These are phyloP conservation scores for Unio delphinus DNA, from an alignment of 2,888 invertebrate genomes.

Conservation along the genomic window DNA sequence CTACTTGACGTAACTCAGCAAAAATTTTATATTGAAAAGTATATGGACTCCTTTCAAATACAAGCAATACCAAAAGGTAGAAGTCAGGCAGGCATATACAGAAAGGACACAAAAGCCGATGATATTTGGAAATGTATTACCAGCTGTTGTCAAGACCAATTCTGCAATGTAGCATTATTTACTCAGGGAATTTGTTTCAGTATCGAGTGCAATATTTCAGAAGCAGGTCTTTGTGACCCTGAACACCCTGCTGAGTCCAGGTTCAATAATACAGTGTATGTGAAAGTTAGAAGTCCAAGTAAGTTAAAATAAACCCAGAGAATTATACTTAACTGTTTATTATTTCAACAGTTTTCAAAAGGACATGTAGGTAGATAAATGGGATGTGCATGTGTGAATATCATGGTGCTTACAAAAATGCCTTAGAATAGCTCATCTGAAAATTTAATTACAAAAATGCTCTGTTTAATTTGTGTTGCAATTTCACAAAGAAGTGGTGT, in stretches of 20 bases:
- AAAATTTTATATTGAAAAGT: too few relatives aligned
- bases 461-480: too few relatives aligned
- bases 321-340: too few relatives aligned
- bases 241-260: conserved; percentile 8
- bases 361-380: too few relatives aligned
- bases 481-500: too few relatives aligned
- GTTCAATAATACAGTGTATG: conserved; percentile 22
- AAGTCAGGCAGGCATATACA: conserved; percentile 22
- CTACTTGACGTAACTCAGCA: too few relatives aligned
- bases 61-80: conserved; percentile 17
- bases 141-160: conserved; percentile 22
- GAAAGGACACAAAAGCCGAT: conserved; percentile 13
- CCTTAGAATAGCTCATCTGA: too few relatives aligned
- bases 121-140: conserved; percentile 18
- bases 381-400: too few relatives aligned
- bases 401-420: too few relatives aligned
- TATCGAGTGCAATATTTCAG: conserved; percentile 27
- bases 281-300: conserved; percentile 31
- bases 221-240: conserved; percentile 26
- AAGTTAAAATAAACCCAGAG: conserved; percentile 7
- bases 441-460: too few relatives aligned
- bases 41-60: conserved; percentile 11
- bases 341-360: too few relatives aligned
- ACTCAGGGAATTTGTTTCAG: conserved; percentile 24
- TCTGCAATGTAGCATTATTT: conserved; percentile 26